Evolutionary conservation across 1,140 invertebrate species (phyloP).

Genomic region (Temnothorax curvispinosus): DNA sequence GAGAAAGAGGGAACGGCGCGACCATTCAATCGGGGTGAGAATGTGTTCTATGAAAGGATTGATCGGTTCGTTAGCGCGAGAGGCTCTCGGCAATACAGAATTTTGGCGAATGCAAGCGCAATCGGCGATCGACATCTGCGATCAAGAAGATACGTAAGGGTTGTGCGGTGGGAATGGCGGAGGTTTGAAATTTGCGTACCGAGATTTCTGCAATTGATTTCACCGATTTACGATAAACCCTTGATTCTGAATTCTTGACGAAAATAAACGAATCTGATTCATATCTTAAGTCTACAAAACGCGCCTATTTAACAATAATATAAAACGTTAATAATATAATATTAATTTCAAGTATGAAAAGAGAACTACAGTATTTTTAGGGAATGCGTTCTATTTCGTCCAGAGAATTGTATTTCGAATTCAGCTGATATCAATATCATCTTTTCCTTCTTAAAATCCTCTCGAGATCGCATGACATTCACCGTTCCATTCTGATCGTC

Average conservation of each 20-base stretch:
- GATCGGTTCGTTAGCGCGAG: constrained; percentile 68
- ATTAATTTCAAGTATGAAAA: not conserved
- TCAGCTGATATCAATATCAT: not conserved
- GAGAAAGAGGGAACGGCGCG: not conserved
- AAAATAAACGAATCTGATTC: not conserved
- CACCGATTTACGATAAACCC: not conserved
- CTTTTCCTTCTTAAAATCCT: not conserved
- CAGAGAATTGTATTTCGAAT: not conserved
- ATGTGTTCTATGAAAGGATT: constrained; percentile 65
- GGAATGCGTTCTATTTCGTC: not conserved
- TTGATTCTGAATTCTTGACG: not conserved
- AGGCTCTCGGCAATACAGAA: constrained; percentile 22
- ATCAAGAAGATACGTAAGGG: constrained; percentile 38
- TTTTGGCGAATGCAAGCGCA: constrained; percentile 54
- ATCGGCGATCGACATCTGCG: constrained; percentile 51
- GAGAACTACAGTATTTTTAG: not conserved
- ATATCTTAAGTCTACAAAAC: not conserved
- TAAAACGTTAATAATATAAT: not conserved
- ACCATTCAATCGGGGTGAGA: constrained; percentile 64
- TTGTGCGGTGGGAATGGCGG: constrained; percentile 26
- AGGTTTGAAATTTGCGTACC: not conserved
- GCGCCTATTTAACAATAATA: not conserved
- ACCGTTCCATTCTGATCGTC: not conserved
- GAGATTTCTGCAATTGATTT: constrained; percentile 7
- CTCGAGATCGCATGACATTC: not conserved